Evolutionary conservation across 2,888 invertebrate species (phyloP).

Genomic region (Tridacna crocea): DNA sequence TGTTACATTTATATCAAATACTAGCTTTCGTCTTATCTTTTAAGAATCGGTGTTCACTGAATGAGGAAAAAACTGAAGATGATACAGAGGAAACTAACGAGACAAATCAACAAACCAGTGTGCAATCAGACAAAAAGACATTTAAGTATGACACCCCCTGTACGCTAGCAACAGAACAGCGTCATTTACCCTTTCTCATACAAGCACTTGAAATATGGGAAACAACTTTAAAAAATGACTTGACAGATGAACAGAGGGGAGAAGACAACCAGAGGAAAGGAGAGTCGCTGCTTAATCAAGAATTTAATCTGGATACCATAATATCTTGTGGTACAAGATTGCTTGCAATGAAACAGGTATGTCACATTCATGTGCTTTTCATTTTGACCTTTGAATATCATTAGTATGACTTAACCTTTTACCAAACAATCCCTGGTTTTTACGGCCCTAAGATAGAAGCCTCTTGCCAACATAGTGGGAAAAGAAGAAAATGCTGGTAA

Average conservation of each 20-base stretch:
- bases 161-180: constrained; percentile 47
- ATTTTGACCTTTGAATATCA: constrained; percentile 28
- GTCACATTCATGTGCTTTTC: constrained; percentile 20
- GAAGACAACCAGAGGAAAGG: background rate
- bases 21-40: no score
- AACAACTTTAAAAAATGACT: background rate
- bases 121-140: background rate
- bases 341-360: constrained; percentile 56
- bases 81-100: background rate
- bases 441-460: no score
- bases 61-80: background rate
- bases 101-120: background rate
- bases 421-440: background rate
- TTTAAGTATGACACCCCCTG: constrained; percentile 26
- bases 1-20: no score
- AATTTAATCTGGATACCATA: constrained; percentile 43
- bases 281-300: constrained; percentile 14
- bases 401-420: background rate
- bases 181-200: constrained; percentile 51
- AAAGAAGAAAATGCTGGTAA: background rate
- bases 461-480: background rate
- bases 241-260: background rate
- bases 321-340: constrained; percentile 55
- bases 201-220: constrained; percentile 66
- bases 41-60: background rate